A percentile compares a stretch with the other conserved stretches of the same genome.
Conservation (phyloP, 1,140 invertebrate species). For the Atta colombica region DNA sequence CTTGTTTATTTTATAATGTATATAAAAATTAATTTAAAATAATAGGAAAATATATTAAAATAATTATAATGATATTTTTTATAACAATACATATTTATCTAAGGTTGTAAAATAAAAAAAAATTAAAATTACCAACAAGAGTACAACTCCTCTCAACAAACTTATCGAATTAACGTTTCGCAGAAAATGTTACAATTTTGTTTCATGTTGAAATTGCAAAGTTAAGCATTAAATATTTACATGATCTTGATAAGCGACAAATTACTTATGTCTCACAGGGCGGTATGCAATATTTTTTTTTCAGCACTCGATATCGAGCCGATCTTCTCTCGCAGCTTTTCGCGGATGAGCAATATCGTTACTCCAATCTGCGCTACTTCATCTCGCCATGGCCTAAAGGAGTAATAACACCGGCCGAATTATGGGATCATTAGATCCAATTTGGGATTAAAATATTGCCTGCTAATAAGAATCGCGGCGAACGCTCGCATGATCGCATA, state of each 20-base stretch:
- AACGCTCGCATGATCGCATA: constrained; percentile 64
- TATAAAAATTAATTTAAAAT: background rate
- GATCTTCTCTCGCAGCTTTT: constrained; percentile 35
- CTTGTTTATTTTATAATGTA: background rate
- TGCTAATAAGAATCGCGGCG: constrained; percentile 83
- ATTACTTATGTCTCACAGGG: background rate
- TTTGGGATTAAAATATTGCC: constrained; percentile 86
- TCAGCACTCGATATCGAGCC: background rate
- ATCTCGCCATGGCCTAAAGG: constrained; percentile 18
- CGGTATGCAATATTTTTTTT: background rate
- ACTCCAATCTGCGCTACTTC: constrained; percentile 47
- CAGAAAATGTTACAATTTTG: background rate
- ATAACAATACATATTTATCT: background rate
- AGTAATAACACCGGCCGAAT: constrained; percentile 62
- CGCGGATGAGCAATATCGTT: constrained; percentile 19
- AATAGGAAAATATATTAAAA: background rate
- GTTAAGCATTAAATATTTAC: background rate
- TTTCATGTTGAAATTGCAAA: background rate
- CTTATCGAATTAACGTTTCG: background rate
- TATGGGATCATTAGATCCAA: constrained; percentile 79
- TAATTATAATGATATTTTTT: background rate
- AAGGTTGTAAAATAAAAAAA: background rate
- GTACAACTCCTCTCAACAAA: background rate
- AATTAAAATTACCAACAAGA: background rate
- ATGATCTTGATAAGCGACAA: background rate